Evolutionary conservation across 1,140 invertebrate genomes (phyloP).

Genomic region (Pissodes strobi): DNA sequence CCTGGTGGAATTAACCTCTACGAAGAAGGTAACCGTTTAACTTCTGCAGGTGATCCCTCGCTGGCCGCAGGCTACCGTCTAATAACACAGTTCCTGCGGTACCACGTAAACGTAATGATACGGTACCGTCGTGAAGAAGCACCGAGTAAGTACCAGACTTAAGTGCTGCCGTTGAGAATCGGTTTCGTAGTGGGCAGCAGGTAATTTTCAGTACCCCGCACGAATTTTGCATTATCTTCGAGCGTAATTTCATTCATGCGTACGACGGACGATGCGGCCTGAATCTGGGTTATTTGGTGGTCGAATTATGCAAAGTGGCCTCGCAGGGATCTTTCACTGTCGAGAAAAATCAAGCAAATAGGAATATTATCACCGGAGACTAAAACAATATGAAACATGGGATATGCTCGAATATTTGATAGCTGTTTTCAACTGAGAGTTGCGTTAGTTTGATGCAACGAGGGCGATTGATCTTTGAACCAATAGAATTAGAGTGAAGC

Average conservation of each 20-base stretch:
- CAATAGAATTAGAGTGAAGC: no score
- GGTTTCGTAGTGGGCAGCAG: conserved; percentile 11
- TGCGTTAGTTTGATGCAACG: no score
- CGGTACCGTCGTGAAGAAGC: conserved; percentile 7
- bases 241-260: neutral
- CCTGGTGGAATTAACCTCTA: conserved; percentile 8
- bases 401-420: no score
- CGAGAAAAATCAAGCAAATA: no score
- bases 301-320: neutral
- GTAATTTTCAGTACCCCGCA: conserved; percentile 5
- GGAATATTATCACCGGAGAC: no score
- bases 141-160: conserved; percentile 9
- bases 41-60: conserved; percentile 26
- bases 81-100: conserved; percentile 23
- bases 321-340: no score
- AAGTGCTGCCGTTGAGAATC: conserved; percentile 12
- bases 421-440: no score
- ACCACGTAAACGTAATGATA: conserved; percentile 30
- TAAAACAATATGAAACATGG: no score
- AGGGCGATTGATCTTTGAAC: no score
- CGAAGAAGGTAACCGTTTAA: conserved; percentile 27
- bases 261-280: no score
- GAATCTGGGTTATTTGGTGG: neutral
- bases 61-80: conserved; percentile 25
- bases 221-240: neutral